Conservation (phyloP, 2,888 invertebrate genomes). For the Neoascia interrupta region DNA sequence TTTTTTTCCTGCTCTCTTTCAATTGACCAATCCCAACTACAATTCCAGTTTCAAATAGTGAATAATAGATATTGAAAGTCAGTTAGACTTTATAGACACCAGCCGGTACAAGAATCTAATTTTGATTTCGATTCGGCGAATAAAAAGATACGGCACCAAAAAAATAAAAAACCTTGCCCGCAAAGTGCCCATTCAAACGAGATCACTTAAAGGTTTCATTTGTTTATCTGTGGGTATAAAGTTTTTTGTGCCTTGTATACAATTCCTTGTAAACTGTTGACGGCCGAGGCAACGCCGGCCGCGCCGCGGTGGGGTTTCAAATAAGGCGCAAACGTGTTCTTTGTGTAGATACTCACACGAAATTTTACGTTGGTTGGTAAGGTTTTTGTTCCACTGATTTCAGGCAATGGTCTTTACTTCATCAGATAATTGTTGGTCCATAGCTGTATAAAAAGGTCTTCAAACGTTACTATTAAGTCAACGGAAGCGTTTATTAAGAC, state of each 20-base stretch:
- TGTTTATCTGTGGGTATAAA: constrained; percentile 34
- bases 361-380: background rate
- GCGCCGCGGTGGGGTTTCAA: no score
- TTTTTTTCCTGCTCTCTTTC: constrained; percentile 12
- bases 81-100: constrained; percentile 12
- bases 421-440: constrained; percentile 58
- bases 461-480: constrained; percentile 14
- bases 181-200: constrained; percentile 53
- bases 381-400: constrained; percentile 6
- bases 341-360: constrained; percentile 4
- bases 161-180: constrained; percentile 44
- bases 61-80: constrained; percentile 29
- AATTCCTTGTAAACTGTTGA: constrained; percentile 22
- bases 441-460: constrained; percentile 33
- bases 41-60: constrained; percentile 31
- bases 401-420: constrained; percentile 22
- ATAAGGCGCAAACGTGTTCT: constrained; percentile 35
- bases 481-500: constrained; percentile 32
- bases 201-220: constrained; percentile 48
- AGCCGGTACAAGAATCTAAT: constrained; percentile 34
- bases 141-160: constrained; percentile 44
- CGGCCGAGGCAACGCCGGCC: no score
- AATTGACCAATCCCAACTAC: constrained; percentile 25
- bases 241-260: constrained; percentile 3
- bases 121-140: constrained; percentile 49